A percentile compares a stretch with the other conserved stretches of the same genome.
phyloP scores from a whole-genome alignment of 1,140 invertebrate genomes.

The Papilio helenus region DNA sequence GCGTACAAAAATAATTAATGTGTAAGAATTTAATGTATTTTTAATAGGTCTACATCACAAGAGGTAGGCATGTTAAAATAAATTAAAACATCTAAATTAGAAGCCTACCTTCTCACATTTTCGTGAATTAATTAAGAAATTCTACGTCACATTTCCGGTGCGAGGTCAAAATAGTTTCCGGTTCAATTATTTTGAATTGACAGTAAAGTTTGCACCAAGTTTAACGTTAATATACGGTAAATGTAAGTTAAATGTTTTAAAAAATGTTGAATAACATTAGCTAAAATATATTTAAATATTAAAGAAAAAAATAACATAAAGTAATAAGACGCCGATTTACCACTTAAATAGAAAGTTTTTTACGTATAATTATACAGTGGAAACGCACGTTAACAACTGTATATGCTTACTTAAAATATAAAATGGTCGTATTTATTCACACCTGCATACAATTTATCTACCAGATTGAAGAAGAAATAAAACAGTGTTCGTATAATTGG shows the following conservation, averaged over 20 bases:
- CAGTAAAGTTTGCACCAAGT: not conserved
- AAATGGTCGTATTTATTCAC: not conserved
- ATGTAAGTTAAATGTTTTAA: too few species aligned
- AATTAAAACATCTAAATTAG: not conserved
- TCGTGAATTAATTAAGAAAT: constrained; percentile 16
- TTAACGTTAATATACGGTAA: constrained; percentile 2
- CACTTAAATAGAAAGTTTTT: too few species aligned
- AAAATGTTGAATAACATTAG: not conserved
- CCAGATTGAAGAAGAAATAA: constrained; percentile 35
- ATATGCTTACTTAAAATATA: not conserved
- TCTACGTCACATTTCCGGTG: constrained; percentile 1
- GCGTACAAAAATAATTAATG: too few species aligned
- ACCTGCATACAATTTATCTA: constrained; percentile 35
- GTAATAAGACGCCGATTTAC: too few species aligned
- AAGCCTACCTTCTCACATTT: not conserved
- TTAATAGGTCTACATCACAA: not conserved
- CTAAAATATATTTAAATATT: not conserved
- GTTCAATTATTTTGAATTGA: constrained; percentile 6
- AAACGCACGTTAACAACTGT: too few species aligned
- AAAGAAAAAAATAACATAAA: not conserved
- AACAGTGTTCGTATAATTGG: constrained; percentile 53
- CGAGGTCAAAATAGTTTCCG: not conserved
- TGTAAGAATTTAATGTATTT: not conserved
- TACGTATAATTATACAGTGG: too few species aligned
- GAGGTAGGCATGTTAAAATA: not conserved